A percentile compares a stretch with the other conserved stretches of the same genome.
Conservation (phyloP, 2,888 invertebrate species). For the Saturnia pavonia region DNA sequence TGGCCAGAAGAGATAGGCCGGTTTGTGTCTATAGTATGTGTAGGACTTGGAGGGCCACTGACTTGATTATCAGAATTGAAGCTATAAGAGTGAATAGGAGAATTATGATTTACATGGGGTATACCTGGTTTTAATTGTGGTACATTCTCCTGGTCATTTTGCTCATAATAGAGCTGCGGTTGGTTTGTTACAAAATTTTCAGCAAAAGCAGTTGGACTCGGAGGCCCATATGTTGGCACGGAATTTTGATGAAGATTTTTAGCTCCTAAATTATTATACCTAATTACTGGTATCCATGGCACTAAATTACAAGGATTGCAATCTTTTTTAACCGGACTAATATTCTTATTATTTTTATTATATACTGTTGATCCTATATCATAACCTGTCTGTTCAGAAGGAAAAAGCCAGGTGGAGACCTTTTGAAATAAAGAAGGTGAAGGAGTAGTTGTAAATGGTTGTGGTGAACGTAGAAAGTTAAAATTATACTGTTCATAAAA, state of each 20-base stretch:
- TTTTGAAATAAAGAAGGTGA: constrained; percentile 81
- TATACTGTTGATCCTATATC: constrained; percentile 37
- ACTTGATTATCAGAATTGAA: constrained; percentile 39
- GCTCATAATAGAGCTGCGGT: constrained; percentile 51
- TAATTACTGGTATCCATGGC: constrained; percentile 90
- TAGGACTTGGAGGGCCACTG: constrained; percentile 58
- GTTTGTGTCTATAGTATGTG: constrained; percentile 56
- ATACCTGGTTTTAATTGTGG: constrained; percentile 47
- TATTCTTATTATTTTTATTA: constrained; percentile 42
- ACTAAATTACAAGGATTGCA: constrained; percentile 90
- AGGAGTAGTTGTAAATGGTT: constrained; percentile 67
- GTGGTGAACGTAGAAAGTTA: constrained; percentile 72
- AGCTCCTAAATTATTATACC: constrained; percentile 70
- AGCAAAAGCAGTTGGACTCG: constrained; percentile 63
- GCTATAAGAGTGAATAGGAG: constrained; percentile 47
- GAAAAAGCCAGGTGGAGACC: constrained; percentile 83
- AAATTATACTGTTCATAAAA: constrained; percentile 76
- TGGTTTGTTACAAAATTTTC: constrained; percentile 50
- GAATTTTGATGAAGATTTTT: constrained; percentile 58
- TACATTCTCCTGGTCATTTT: constrained; percentile 41
- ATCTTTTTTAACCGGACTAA: constrained; percentile 73
- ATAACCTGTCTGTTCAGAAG: constrained; percentile 69
- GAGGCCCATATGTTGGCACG: constrained; percentile 68
- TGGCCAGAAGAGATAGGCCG: constrained; percentile 52
- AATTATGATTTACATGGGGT: constrained; percentile 59